Base-by-base conservation (phyloP, 2,888 invertebrate species). In the Cephus runcator region DNA sequence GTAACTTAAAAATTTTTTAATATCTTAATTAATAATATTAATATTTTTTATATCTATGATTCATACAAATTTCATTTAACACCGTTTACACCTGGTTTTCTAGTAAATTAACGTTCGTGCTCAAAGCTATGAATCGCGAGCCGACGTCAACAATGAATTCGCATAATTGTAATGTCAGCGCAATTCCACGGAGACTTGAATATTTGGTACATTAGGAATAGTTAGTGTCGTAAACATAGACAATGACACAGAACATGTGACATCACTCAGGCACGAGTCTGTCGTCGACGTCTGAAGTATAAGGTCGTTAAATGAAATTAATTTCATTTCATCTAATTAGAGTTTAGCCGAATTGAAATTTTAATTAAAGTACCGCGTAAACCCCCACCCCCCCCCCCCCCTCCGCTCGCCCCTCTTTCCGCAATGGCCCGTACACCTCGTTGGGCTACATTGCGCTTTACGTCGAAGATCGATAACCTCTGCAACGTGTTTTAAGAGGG, bases 331-430 rank as follows among this genome's bases (percentile, higher is more conserved):
- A 15, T n/a, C 12, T 33, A 69, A 76, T 56, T 68, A 34, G 34
- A 33, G 69, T 73, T 73, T 33, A 68, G 69, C 76, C 33, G 76
- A 71, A 79, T 76, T 73, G 31, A 79, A 76, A 34, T 76, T 69
- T 73, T 69, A 40, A 74, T 68, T 75, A 69, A 77, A 79, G 56
- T 23, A 56, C 56, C 23, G 56, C 56, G 40, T 40, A 40, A 40
- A 6, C 40, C 40, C 36, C 12, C 40, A 1, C 40, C 6, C 6
- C 23, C 2, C 40, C 40, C 36, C 12, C 40, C 4, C 40, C 6
- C 6, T 9, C 2, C 2, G 2, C 9, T 56, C 56, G 0, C 23
- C 56, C 56, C 56, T 9, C 56, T 56, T 56, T 2, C 56, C 56
- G 23, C 23, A 23, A 23, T 23, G 56, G 1, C 56, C 23, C 40